Evolutionary conservation across 2,113 vertebrate genomes (phyloP).

Genomic region (Typhlomys cinereus): DNA sequence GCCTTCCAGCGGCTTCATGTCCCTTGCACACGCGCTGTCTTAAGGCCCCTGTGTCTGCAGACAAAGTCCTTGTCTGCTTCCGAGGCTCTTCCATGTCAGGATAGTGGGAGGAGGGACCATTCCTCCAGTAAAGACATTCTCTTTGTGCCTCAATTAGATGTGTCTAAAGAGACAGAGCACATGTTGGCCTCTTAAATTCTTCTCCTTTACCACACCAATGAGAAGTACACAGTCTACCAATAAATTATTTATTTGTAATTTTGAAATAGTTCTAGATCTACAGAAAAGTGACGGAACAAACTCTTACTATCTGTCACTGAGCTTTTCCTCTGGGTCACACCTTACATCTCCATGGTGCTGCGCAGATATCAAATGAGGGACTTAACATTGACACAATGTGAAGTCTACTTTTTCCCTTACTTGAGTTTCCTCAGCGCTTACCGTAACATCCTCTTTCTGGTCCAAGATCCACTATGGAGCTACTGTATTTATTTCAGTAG

Average conservation of each 20-base stretch:
- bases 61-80: background rate
- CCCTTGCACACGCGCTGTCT: background rate
- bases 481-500: background rate
- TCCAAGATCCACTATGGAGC: background rate
- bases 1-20: background rate
- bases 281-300: background rate
- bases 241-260: background rate
- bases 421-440: background rate
- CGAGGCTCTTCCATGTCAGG: too few relatives aligned
- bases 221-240: background rate
- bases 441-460: background rate
- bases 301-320: background rate
- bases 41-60: background rate
- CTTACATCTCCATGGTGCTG: background rate
- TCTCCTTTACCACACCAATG: background rate
- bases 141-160: background rate
- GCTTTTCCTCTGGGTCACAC: background rate
- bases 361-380: background rate
- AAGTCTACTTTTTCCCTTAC: background rate
- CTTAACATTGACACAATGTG: background rate
- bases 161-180: background rate
- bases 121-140: background rate
- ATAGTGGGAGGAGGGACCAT: too few relatives aligned
- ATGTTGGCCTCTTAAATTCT: background rate
- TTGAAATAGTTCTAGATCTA: conserved; percentile 8